Conservation (phyloP, 2,113 vertebrate genomes). For the Saccopteryx leptura region DNA sequence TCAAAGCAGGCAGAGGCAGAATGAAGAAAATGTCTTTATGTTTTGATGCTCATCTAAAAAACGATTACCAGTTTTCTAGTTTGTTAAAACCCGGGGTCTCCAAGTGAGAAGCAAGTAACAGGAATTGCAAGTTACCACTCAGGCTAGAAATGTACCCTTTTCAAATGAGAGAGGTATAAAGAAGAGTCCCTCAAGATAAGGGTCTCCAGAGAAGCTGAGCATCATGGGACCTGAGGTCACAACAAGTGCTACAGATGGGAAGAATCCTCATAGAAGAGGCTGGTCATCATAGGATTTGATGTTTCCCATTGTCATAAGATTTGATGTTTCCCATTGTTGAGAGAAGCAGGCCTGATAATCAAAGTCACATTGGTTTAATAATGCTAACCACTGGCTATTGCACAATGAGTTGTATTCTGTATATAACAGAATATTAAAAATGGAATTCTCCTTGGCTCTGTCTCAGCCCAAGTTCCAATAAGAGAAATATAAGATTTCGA, state of each 20-base stretch:
- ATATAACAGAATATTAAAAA: not conserved
- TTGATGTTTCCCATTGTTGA: not conserved
- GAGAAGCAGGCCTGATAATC: not conserved
- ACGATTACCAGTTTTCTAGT: not conserved
- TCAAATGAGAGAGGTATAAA: not conserved
- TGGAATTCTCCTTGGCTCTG: not conserved
- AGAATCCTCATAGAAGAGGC: not conserved
- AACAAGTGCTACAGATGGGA: too few relatives aligned
- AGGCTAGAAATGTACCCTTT: not conserved
- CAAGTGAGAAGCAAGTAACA: not conserved
- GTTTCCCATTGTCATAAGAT: not conserved
- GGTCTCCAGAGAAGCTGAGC: not conserved
- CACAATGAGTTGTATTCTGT: not conserved
- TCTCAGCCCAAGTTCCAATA: not conserved
- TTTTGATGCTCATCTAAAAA: not conserved
- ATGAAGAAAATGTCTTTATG: not conserved
- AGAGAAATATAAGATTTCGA: not conserved
- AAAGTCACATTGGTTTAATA: not conserved
- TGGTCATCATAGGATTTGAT: not conserved
- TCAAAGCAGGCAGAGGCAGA: not conserved
- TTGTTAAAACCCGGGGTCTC: not conserved
- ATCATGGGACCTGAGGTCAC: not conserved
- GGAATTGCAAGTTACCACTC: not conserved
- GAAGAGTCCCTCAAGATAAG: not conserved
- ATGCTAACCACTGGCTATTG: not conserved